Percentiles rank a stretch among this genome's conserved stretches.
Conservation (phyloP, 2,888 invertebrate genomes). For the Macrophya annulata region DNA sequence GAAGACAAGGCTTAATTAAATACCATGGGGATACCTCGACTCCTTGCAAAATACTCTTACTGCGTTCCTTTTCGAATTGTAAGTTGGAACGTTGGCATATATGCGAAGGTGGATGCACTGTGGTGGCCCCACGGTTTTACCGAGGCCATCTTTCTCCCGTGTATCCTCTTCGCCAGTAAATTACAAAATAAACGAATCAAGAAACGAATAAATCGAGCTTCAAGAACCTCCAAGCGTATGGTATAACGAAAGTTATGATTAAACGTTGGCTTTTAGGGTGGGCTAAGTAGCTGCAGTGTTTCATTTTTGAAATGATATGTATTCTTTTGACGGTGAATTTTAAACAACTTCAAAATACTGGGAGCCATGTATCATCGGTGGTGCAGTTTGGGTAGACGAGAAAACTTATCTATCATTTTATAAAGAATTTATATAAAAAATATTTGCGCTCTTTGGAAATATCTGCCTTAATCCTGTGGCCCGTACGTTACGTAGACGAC, state of each 20-base stretch:
- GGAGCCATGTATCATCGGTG: not conserved
- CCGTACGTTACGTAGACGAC: not conserved
- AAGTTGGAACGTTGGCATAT: constrained; percentile 24
- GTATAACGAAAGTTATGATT: constrained; percentile 41
- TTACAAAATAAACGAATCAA: constrained; percentile 35
- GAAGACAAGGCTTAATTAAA: constrained; percentile 65
- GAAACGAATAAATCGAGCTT: constrained; percentile 40
- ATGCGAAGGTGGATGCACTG: constrained; percentile 49
- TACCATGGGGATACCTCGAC: constrained; percentile 56
- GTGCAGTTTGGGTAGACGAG: not conserved
- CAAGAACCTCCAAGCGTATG: not conserved
- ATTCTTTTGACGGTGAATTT: not conserved
- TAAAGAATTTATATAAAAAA: not conserved
- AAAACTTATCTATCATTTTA: not conserved
- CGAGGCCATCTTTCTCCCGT: constrained; percentile 31
- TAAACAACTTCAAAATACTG: not conserved
- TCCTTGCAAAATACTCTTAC: not conserved
- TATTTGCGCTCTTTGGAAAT: not conserved
- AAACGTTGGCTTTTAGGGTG: constrained; percentile 37
- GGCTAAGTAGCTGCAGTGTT: constrained; percentile 23
- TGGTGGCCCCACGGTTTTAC: constrained; percentile 44
- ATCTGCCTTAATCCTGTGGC: not conserved
- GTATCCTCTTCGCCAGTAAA: constrained; percentile 12
- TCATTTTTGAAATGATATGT: constrained; percentile 22
- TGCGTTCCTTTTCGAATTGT: constrained; percentile 16